Conservation (phyloP, 1,140 invertebrate species). For the Globodera ellingtonae region DNA sequence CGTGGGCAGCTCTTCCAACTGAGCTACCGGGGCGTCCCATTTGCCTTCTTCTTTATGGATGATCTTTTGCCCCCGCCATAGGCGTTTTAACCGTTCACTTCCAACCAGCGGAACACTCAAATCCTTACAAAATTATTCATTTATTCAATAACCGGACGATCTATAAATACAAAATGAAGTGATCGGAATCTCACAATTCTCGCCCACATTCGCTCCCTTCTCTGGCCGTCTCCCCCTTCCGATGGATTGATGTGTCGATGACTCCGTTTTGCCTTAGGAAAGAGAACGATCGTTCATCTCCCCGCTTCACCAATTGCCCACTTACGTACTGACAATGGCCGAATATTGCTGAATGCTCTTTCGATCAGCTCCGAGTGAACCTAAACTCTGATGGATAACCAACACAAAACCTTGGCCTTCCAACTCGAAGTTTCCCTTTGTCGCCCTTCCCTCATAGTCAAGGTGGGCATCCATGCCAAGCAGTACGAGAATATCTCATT, state of each 20-base stretch:
- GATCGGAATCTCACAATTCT: background rate
- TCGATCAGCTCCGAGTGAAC: background rate
- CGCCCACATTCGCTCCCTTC: background rate
- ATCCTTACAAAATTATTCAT: too few species aligned
- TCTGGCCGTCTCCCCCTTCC: background rate
- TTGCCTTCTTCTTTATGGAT: too few species aligned
- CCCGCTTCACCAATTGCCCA: background rate
- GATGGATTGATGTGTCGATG: background rate
- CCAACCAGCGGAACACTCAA: too few species aligned
- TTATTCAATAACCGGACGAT: too few species aligned
- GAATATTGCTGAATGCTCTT: constrained; percentile 7
- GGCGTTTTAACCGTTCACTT: too few species aligned
- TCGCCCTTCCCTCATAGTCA: background rate
- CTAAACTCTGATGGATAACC: background rate
- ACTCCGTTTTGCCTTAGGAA: background rate
- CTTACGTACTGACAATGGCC: constrained; percentile 9
- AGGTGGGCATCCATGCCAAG: background rate
- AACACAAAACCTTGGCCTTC: background rate
- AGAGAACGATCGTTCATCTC: too few species aligned
- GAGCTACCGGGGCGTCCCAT: too few species aligned
- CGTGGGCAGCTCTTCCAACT: too few species aligned
- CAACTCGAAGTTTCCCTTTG: background rate
- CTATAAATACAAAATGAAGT: too few species aligned
- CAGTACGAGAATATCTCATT: constrained; percentile 55
- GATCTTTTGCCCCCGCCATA: too few species aligned